These are phyloP conservation scores for Temnothorax curvispinosus DNA, from an alignment of 1,140 invertebrate genomes.

Conservation along the genomic window DNA sequence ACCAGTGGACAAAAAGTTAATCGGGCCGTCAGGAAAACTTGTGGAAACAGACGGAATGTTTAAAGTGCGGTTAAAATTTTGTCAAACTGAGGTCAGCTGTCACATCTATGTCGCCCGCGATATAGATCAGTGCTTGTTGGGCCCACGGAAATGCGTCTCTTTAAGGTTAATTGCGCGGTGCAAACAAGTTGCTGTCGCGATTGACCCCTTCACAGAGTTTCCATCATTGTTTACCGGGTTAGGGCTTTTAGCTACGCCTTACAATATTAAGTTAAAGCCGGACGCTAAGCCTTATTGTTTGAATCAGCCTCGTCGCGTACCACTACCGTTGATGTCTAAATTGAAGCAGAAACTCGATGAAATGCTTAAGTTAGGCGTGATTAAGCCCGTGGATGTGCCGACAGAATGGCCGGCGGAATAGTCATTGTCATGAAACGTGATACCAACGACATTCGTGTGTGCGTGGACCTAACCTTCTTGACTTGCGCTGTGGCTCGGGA, in stretches of 20 bases:
- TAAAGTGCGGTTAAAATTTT: background rate
- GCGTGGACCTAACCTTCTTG: too few species aligned
- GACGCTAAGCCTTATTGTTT: background rate
- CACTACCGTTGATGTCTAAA: background rate
- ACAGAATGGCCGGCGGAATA: too few species aligned
- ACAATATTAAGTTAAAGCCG: background rate
- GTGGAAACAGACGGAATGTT: background rate
- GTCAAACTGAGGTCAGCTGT: background rate
- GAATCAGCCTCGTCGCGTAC: background rate
- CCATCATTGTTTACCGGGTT: background rate
- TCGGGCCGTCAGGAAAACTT: background rate
- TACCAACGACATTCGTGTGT: too few species aligned
- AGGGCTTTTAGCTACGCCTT: background rate
- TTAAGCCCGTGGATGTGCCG: background rate
- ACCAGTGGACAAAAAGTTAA: too few species aligned
- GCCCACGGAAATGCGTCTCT: background rate
- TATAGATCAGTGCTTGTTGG: background rate
- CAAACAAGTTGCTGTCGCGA: background rate
- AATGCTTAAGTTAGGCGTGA: background rate
- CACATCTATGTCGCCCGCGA: background rate
- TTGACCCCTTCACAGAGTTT: background rate
- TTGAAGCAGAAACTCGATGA: background rate
- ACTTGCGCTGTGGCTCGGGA: too few species aligned
- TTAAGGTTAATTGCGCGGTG: background rate
- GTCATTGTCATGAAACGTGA: too few species aligned